A percentile compares a stretch with the other conserved stretches of the same genome.
Evolutionary conservation across 2,888 invertebrate species (phyloP).

Genomic region (Drosophila birchii): DNA sequence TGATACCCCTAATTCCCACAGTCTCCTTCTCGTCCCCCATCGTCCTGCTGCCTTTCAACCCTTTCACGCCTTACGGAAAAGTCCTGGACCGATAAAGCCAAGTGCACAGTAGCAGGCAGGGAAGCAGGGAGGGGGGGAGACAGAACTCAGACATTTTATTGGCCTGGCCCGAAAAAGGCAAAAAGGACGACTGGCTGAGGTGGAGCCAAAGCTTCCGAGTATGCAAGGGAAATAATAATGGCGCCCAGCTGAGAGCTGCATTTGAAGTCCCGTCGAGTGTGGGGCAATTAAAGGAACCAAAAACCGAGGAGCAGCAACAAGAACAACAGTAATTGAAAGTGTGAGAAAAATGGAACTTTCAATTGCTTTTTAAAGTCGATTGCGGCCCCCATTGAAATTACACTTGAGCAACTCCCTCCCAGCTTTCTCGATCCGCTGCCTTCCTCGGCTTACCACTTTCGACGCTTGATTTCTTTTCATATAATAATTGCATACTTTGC

Average conservation of each 20-base stretch:
- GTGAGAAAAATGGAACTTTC: slow-evolving; percentile 42
- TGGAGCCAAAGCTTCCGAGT: slow-evolving; percentile 21
- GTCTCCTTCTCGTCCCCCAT: not conserved
- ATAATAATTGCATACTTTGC: slow-evolving; percentile 74
- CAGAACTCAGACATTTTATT: slow-evolving; percentile 65
- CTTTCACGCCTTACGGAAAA: slow-evolving; percentile 28
- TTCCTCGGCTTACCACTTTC: slow-evolving; percentile 18
- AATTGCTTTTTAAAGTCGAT: slow-evolving; percentile 73
- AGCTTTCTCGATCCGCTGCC: not conserved
- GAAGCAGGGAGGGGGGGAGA: slow-evolving; percentile 5
- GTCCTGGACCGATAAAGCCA: slow-evolving; percentile 30
- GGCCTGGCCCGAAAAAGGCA: slow-evolving; percentile 42
- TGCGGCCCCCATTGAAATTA: slow-evolving; percentile 65
- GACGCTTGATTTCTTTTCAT: slow-evolving; percentile 65
- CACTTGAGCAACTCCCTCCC: slow-evolving; percentile 28
- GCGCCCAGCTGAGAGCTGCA: slow-evolving; percentile 46
- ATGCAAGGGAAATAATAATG: slow-evolving; percentile 66
- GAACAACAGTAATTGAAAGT: slow-evolving; percentile 26
- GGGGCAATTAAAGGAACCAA: slow-evolving; percentile 69
- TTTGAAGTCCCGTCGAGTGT: slow-evolving; percentile 59
- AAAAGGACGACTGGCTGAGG: slow-evolving; percentile 23
- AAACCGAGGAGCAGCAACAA: slow-evolving; percentile 18
- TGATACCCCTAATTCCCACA: slow-evolving; percentile 9
- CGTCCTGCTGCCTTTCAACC: slow-evolving; percentile 18
- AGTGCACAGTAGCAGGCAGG: slow-evolving; percentile 23